These are phyloP conservation scores for Chaetogeoica ovagalla DNA, from an alignment of 2,888 invertebrate genomes.

Conservation along the genomic window DNA sequence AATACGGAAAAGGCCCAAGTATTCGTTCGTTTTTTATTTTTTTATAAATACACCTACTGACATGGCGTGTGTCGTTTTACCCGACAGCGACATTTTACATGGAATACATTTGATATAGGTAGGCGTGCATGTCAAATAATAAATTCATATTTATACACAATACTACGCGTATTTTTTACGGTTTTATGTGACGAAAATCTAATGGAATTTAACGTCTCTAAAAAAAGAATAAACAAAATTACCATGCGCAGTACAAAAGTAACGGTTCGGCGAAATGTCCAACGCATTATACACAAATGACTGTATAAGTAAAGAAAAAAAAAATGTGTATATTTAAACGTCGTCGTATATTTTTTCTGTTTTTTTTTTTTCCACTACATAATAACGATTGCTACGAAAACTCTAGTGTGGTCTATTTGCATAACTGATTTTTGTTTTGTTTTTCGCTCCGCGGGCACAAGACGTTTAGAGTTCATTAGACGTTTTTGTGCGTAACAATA, in stretches of 20 bases:
- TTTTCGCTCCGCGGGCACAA: slow-evolving; percentile 37
- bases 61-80: too few relatives aligned
- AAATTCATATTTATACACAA: slow-evolving; percentile 4
- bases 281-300: slow-evolving; percentile 31
- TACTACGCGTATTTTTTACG: too few relatives aligned
- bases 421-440: slow-evolving; percentile 51
- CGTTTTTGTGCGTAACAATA: neutral
- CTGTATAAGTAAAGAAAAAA: neutral
- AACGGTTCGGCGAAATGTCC: slow-evolving; percentile 40
- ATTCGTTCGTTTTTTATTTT: too few relatives aligned
- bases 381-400: slow-evolving; percentile 29
- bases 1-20: too few relatives aligned
- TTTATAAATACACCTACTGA: too few relatives aligned
- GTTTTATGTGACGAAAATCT: slow-evolving; percentile 26
- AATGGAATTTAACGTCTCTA: slow-evolving; percentile 18
- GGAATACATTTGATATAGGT: slow-evolving; percentile 2
- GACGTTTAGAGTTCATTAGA: slow-evolving; percentile 38
- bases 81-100: too few relatives aligned
- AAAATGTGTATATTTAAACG: slow-evolving; percentile 16
- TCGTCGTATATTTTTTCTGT: neutral
- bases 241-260: slow-evolving; percentile 37
- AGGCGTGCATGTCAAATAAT: neutral
- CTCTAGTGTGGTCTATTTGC: slow-evolving; percentile 29
- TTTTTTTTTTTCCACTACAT: slow-evolving; percentile 18
- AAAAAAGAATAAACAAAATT: slow-evolving; percentile 37